Base-by-base conservation (phyloP, 2,113 vertebrate genomes). In the Riparia riparia region DNA sequence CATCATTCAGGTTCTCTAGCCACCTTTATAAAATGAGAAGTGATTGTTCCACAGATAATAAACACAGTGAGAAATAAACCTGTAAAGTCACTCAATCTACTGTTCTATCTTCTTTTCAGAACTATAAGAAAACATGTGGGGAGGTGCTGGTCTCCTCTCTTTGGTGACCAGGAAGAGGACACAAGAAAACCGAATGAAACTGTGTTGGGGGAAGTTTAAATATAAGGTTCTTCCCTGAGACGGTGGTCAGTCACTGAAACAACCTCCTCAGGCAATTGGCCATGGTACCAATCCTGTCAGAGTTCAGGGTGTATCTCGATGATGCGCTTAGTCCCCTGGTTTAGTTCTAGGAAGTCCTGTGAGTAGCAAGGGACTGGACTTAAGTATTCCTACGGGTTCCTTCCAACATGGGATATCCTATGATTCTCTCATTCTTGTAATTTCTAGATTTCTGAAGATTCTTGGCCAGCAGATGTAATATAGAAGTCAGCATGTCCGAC, bases 301-400 rank as follows among this genome's bases (percentile, higher is more conserved):
- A 88, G 12, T 31, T 50, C 41, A 88, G n/a, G 2, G 2, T 26
- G 2, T 7, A 6, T 73, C 29, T 64, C 53, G 6, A 31, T 3
- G 1, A 50, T 5, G 1, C 7, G 53, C 6, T 68, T 61, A 57
- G 24, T 22, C 18, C 12, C 13, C 39, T 16, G 4, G 6, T 63
- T 69, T 51, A 45, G 2, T 60, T 88, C 80, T 70, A 45, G 3
- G 31, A 63, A 41, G 14, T 28, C 20, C 14, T 82, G n/a, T 1
- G 6, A 65, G 20, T 14, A 60, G 15, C 26, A 53, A 20, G 14
- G 26, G 50, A 17, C 14, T 29, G 18, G 16, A 45, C 14, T 81
- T 4, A 0, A 20, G 60, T 15, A 32, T 61, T 31, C 17, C 14
- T 47, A 10, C 6, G 10, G 1, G 7, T 72, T 3, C 4, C 15